Base-by-base conservation (phyloP, 2,888 invertebrate species). In the Pyrgus malvae region DNA sequence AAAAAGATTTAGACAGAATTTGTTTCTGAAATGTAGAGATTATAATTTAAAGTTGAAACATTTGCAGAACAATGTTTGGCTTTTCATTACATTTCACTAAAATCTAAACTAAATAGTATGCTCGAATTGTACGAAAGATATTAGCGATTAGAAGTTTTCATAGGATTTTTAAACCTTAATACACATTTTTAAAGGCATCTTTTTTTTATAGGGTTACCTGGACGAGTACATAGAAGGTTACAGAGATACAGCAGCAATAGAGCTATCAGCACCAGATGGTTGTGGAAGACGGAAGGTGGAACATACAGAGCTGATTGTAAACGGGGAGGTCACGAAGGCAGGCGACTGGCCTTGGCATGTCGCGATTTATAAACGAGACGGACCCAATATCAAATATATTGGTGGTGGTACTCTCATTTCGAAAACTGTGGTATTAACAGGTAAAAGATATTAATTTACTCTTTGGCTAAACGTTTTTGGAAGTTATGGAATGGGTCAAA, bases 291-390 rank as follows among this genome's bases (percentile, higher is more conserved):
- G 76, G 0, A 67, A 77, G 53, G 62, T 83, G 0, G 55, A 60
- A 0, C 74, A 80, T 25, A 77, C 75, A 0, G 76, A 70, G 33
- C 61, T 84, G 8, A 81, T 87, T 21, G 78, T 80, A 0, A 72
- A 72, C 29, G 84, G 82, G 0, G 57, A 60, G 5, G 61, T 69
- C 0, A 76, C 81, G 0, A 76, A 78, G 35, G 72, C 79, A 3
- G 85, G 85, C 0, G 83, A 85, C 56, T 87, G 83, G 83, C 85
- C 86, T 0, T 87, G 86, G 85, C 87, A 86, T 61, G 73, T 65
- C 0, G 86, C 84, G 0, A 53, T 87, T 16, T 80, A 77, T 29
- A 71, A 67, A 38, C 42, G 74, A 0, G 64, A 71, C 2, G 62
- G 66, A 6, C 40, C 60, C 0, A 55, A 54, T 0, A 63, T 76